Evolutionary conservation across 2,888 invertebrate genomes (phyloP).

Genomic region (Stenodema calcarata): DNA sequence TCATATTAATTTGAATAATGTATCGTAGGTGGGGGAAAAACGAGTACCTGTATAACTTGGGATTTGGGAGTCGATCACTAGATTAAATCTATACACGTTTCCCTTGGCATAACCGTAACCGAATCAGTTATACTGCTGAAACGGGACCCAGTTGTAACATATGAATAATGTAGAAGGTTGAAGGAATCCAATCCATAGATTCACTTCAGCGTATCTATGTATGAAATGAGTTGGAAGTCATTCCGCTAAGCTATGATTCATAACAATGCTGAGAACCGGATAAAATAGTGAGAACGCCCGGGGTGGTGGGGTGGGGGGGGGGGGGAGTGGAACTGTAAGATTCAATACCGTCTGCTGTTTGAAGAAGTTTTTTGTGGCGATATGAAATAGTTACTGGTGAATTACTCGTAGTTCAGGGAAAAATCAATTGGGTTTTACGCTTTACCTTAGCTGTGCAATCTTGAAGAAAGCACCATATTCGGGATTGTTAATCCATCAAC

Average conservation of each 20-base stretch:
- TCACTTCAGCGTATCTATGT: background rate
- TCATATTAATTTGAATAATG: background rate
- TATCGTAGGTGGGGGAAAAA: background rate
- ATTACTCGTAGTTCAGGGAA: too few species aligned
- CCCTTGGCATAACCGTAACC: background rate
- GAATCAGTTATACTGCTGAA: background rate
- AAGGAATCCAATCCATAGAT: background rate
- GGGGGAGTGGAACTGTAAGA: too few species aligned
- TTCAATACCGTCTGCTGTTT: too few species aligned
- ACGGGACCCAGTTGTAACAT: background rate
- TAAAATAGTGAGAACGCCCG: too few species aligned
- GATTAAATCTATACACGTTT: slow-evolving; percentile 9
- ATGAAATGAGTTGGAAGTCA: slow-evolving; percentile 1
- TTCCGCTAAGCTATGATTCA: background rate
- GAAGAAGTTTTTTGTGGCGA: too few species aligned
- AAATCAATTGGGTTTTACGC: too few species aligned
- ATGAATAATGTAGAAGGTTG: slow-evolving; percentile 7
- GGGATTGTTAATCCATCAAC: too few species aligned
- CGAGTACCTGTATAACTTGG: background rate
- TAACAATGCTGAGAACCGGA: too few species aligned
- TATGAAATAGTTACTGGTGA: too few species aligned
- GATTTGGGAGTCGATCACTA: slow-evolving; percentile 5
- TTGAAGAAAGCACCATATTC: too few species aligned
- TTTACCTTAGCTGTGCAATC: too few species aligned
- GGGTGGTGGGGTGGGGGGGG: too few species aligned